Evolutionary conservation across 30 jellyfish, hydroid and myxozoan genomes (phyloP).

Genomic region (Pelagia noctiluca): DNA sequence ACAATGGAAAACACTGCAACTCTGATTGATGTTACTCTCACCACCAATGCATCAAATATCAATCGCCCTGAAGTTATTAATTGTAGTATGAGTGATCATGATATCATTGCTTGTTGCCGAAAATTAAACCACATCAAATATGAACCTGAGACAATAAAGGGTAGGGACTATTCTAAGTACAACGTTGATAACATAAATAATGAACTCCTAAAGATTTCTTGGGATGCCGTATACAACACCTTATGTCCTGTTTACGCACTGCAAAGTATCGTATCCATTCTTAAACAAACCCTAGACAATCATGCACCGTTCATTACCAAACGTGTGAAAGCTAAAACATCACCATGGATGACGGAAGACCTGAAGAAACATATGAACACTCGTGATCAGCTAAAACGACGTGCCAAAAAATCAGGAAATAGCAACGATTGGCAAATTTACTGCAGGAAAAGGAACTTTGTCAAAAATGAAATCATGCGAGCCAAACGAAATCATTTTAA

Average conservation of each 20-base stretch:
- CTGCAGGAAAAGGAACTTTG: constrained; percentile 37
- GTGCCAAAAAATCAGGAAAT: constrained; percentile 30
- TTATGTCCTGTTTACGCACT: constrained; percentile 23
- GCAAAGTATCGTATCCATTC: background rate
- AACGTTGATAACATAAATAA: constrained; percentile 8
- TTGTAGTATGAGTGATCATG: constrained; percentile 38
- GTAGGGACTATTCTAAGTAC: constrained; percentile 11
- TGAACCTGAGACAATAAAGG: constrained; percentile 11
- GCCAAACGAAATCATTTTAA: constrained; percentile 30
- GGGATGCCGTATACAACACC: constrained; percentile 35
- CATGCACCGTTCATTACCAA: constrained; percentile 59
- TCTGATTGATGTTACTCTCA: constrained; percentile 19
- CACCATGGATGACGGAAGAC: constrained; percentile 54
- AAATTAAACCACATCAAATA: constrained; percentile 3
- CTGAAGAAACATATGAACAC: constrained; percentile 51
- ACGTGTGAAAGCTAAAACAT: constrained; percentile 47
- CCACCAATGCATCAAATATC: constrained; percentile 14
- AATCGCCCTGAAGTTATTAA: background rate
- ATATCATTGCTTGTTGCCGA: constrained; percentile 30
- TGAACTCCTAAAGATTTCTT: constrained; percentile 14
- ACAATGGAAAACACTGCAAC: constrained; percentile 23
- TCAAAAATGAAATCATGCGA: constrained; percentile 21
- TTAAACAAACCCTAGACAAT: constrained; percentile 5
- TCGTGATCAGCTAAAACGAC: constrained; percentile 54
- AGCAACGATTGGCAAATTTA: constrained; percentile 41